Percentiles rank a stretch among this genome's conserved stretches.
Conservation (phyloP, 1,140 invertebrate genomes). For the Macrocentrus cingulum region DNA sequence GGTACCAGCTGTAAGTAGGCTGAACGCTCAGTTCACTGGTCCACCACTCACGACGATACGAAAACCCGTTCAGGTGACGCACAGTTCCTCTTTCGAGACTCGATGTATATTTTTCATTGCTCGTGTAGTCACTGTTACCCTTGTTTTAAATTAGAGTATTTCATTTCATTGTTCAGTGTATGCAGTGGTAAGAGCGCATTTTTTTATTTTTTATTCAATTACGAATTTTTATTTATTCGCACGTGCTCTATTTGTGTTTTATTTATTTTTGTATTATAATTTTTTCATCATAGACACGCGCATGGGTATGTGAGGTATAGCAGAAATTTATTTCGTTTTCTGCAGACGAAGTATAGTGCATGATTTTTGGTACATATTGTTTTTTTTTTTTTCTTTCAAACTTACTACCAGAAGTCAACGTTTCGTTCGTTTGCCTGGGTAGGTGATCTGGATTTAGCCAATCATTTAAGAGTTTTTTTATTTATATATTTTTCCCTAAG, state of each 20-base stretch:
- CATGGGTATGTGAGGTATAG: too few relatives aligned
- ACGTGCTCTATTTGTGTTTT: slow-evolving; percentile 10
- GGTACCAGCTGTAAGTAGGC: slow-evolving; percentile 63
- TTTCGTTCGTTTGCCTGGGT: too few relatives aligned
- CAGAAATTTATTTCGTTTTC: background rate
- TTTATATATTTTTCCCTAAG: too few relatives aligned
- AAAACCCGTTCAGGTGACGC: slow-evolving; percentile 61
- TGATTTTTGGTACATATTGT: too few relatives aligned
- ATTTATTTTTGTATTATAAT: too few relatives aligned
- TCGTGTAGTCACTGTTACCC: slow-evolving; percentile 40
- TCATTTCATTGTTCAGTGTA: slow-evolving; percentile 18
- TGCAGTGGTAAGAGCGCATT: slow-evolving; percentile 40
- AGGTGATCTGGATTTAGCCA: too few relatives aligned
- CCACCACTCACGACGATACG: slow-evolving; percentile 63
- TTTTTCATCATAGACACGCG: too few relatives aligned
- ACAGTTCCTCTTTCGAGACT: slow-evolving; percentile 57
- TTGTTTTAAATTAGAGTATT: slow-evolving; percentile 15
- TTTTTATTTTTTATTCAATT: slow-evolving; percentile 8
- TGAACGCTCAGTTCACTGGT: slow-evolving; percentile 63
- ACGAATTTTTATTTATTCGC: too few relatives aligned
- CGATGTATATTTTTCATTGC: slow-evolving; percentile 48
- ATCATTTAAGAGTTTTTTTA: too few relatives aligned
- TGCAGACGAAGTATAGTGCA: background rate
- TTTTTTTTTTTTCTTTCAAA: too few relatives aligned
- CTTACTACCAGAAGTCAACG: too few relatives aligned